Conservation (phyloP, 1,140 invertebrate species). For the Bilobella aurantiaca region DNA sequence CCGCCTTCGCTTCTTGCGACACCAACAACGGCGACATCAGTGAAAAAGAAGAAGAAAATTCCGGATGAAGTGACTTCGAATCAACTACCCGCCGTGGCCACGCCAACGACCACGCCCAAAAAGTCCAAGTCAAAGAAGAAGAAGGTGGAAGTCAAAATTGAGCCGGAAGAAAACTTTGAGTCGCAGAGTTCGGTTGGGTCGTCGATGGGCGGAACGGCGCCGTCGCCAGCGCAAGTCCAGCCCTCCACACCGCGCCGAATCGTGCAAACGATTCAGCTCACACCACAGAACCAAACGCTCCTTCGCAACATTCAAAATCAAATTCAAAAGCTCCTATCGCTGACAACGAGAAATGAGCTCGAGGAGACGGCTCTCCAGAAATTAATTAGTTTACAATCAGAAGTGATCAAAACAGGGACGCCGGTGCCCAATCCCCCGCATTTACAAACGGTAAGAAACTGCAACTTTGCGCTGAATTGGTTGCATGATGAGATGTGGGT, state of each 20-base stretch:
- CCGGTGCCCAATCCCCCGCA: conserved; percentile 25
- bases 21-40: too few species aligned
- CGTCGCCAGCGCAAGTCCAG: background rate
- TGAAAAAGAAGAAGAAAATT: background rate
- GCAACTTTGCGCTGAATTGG: too few species aligned
- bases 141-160: too few species aligned
- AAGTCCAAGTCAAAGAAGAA: conserved; percentile 8
- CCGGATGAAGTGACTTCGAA: too few species aligned
- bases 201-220: too few species aligned
- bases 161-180: too few species aligned
- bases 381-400: conserved; percentile 28
- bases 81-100: too few species aligned
- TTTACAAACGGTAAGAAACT: conserved; percentile 11
- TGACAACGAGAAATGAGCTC: conserved; percentile 25
- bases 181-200: too few species aligned
- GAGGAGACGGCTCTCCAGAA: conserved; percentile 33
- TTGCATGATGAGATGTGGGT: too few species aligned
- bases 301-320: conserved; percentile 31
- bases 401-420: conserved; percentile 32
- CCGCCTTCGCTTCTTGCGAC: too few species aligned
- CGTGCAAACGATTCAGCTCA: conserved; percentile 30
- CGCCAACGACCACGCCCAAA: background rate
- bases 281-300: conserved; percentile 31
- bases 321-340: conserved; percentile 21
- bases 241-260: background rate